A percentile compares a stretch with the other conserved stretches of the same genome.
Conservation (phyloP, 2,888 invertebrate genomes). For the Hyposoter dolosus region DNA sequence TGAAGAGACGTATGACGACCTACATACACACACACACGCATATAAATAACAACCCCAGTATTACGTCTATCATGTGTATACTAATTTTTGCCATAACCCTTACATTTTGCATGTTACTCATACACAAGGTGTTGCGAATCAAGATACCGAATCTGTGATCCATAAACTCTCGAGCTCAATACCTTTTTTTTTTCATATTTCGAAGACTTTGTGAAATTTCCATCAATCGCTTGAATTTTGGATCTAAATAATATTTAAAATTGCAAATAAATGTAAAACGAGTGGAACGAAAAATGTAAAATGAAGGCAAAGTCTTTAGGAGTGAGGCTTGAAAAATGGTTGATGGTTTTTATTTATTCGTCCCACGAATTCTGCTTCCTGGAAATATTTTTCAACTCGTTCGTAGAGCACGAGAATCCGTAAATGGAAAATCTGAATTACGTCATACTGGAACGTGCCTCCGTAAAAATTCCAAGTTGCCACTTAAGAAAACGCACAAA, state of each 20-base stretch:
- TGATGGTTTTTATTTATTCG: too few species aligned
- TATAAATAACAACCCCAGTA: neutral
- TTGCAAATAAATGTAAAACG: neutral
- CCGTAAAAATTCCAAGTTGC: neutral
- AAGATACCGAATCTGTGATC: neutral
- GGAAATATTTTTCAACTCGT: neutral
- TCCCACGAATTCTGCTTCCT: too few species aligned
- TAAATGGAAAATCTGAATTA: neutral
- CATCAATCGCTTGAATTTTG: neutral
- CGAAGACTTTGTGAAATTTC: neutral
- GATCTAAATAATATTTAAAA: neutral
- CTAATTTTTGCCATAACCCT: constrained; percentile 6
- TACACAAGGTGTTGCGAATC: neutral
- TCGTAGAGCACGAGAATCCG: neutral
- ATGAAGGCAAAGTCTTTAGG: neutral
- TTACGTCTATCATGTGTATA: constrained; percentile 10
- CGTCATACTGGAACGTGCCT: too few species aligned
- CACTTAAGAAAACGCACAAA: neutral
- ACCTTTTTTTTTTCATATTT: neutral
- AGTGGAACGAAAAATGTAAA: neutral
- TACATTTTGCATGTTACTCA: neutral
- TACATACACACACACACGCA: constrained; percentile 17
- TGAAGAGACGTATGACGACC: constrained; percentile 64
- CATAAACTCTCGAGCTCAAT: neutral
- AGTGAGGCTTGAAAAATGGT: too few species aligned